Conservation (phyloP, 2,797 vertebrate species). For the Pachyuromys duprasi region DNA sequence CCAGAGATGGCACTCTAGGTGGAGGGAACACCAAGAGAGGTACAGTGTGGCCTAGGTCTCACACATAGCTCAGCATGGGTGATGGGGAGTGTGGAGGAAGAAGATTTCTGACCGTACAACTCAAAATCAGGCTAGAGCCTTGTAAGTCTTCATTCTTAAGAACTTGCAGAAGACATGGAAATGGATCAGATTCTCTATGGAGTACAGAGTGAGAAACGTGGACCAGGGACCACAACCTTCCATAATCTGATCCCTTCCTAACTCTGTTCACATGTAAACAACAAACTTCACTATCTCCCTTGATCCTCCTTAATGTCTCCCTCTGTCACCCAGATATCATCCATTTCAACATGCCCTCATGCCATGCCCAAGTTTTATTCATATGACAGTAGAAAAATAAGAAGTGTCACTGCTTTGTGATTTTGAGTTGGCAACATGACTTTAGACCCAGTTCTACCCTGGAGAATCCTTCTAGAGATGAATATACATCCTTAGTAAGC, state of each 20-base stretch:
- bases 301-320: neutral
- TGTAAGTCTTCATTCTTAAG: neutral
- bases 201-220: neutral
- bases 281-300: neutral
- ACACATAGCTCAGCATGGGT: neutral
- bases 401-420: neutral
- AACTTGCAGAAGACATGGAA: neutral
- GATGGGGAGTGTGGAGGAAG: accelerated
- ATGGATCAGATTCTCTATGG: neutral
- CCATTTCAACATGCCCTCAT: neutral
- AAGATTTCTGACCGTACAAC: neutral
- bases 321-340: neutral
- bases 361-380: neutral
- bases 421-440: constrained; percentile 6
- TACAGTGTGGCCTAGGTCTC: neutral
- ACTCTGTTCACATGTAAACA: neutral
- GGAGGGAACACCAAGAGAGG: neutral
- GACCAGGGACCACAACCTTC: neutral
- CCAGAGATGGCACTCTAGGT: neutral
- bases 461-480: neutral
- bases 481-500: neutral
- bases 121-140: neutral
- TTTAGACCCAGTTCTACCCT: neutral
- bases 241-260: neutral
- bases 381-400: neutral